Base-by-base conservation (phyloP, 1,140 invertebrate genomes). In the Lordiphosa mommai region DNA sequence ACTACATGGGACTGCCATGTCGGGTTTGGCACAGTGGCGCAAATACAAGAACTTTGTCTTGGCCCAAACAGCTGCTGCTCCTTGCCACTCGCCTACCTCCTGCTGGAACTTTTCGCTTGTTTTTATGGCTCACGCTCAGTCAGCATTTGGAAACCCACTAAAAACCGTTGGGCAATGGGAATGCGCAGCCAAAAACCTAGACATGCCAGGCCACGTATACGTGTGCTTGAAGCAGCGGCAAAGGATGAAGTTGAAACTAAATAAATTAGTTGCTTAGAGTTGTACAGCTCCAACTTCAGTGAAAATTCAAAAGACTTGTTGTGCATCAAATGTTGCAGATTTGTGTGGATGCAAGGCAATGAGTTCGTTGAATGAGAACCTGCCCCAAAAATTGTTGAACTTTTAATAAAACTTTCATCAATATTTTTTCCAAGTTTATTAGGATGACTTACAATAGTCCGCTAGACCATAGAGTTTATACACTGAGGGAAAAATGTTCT, bases 91-190 rank as follows among this genome's bases (percentile, higher is more conserved):
- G 27, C 51, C 16, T 46, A 1, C 10, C 44, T 65, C 30, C 50
- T 51, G 12, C 6, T 16, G 6, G 55, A 65, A 65, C 50, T 65
- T 66, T 65, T 46, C 50, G 44, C 46, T 52, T 53, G 64, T 74
- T 66, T 53, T 49, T 66, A 38, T 46, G 55, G 61, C 56, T 50
- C 38, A 27, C 38, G 29, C 37, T 53, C 64, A 55, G 70, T 72
- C 61, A 27, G 74, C 72, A 63, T 82, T 77, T 77, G 60, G 77
- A 85, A 82, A 69, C 72, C 77, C 56, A 61, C 56, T 70, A 84
- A 77, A 52, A 67, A 66, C 76, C 9, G 36, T n/a, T 50, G 48
- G 32, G 20, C 46, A 40, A 61, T 71, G 56, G 61, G 53, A 58
- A 55, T 61, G 57, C 38, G 17, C n/a, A 34, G 41, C 53, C 43